phyloP scores from a whole-genome alignment of 2,888 invertebrate species.

The Parelbella ahira region DNA sequence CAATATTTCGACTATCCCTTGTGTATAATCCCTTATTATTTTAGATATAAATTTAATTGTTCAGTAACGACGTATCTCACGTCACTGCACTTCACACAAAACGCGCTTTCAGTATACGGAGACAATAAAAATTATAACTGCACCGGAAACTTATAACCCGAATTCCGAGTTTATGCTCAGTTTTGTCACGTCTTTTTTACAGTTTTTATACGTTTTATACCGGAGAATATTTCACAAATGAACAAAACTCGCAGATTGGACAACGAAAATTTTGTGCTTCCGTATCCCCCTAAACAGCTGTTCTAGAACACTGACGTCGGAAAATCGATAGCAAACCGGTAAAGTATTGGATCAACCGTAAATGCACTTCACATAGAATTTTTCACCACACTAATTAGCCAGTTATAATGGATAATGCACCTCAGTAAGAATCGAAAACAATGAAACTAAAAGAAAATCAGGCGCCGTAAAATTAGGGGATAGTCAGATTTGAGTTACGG shows the following conservation, averaged over 20 bases:
- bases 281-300: conserved; percentile 71
- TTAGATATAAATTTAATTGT: conserved; percentile 1
- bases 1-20: conserved; percentile 30
- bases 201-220: background rate
- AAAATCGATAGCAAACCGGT: conserved; percentile 66
- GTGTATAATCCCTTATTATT: conserved; percentile 10
- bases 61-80: conserved; percentile 11
- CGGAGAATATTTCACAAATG: background rate
- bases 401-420: conserved; percentile 50
- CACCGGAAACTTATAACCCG: background rate
- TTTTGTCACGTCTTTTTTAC: background rate
- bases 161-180: background rate
- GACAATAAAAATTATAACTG: background rate
- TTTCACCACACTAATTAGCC: conserved; percentile 55
- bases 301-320: conserved; percentile 53
- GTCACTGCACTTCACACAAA: conserved; percentile 17
- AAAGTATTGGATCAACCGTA: conserved; percentile 41
- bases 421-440: conserved; percentile 27
- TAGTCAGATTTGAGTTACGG: conserved; percentile 1
- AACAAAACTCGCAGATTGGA: conserved; percentile 1
- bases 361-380: conserved; percentile 40
- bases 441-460: conserved; percentile 18
- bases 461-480: background rate
- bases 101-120: too few relatives aligned
- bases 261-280: conserved; percentile 34